A percentile compares a stretch with the other conserved stretches of the same genome.
Conservation (phyloP, 2,888 invertebrate species). For the Tortricodes alternella region DNA sequence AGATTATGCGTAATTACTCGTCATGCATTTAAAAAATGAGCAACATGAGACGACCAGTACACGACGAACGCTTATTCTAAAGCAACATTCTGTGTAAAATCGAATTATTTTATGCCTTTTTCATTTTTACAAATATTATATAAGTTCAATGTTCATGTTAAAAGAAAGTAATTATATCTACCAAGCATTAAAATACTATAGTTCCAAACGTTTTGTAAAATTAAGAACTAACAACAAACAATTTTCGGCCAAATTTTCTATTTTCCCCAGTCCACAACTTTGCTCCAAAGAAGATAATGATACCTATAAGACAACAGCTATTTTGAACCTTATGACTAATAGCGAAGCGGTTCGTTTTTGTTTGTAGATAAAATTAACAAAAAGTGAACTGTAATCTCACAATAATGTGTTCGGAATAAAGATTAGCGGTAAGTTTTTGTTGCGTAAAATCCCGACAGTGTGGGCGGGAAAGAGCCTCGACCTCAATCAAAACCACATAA, state of each 20-base stretch:
- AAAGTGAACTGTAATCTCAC: conserved; percentile 22
- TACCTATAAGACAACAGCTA: neutral
- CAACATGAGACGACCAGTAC: too few relatives aligned
- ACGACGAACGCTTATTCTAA: too few relatives aligned
- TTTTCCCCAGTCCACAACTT: neutral
- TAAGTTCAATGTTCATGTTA: too few relatives aligned
- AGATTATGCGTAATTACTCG: too few relatives aligned
- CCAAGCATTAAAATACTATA: too few relatives aligned
- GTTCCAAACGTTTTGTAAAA: too few relatives aligned
- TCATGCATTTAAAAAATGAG: too few relatives aligned
- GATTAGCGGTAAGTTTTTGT: conserved; percentile 29
- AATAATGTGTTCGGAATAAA: conserved; percentile 29
- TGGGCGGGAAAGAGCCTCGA: conserved; percentile 20
- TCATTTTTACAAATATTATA: too few relatives aligned
- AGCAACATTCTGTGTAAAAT: too few relatives aligned
- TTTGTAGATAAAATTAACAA: conserved; percentile 5
- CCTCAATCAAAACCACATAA: conserved; percentile 44
- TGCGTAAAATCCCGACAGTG: conserved; percentile 25
- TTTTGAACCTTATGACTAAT: neutral
- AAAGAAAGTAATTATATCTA: too few relatives aligned
- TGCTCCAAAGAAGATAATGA: neutral
- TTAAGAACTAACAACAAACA: too few relatives aligned
- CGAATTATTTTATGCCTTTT: too few relatives aligned
- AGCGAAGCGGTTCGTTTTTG: neutral
- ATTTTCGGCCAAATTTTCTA: neutral